Percentiles rank a stretch among this genome's conserved stretches.
phyloP scores from a whole-genome alignment of 2,888 invertebrate species.

The Volucella bombylans region DNA sequence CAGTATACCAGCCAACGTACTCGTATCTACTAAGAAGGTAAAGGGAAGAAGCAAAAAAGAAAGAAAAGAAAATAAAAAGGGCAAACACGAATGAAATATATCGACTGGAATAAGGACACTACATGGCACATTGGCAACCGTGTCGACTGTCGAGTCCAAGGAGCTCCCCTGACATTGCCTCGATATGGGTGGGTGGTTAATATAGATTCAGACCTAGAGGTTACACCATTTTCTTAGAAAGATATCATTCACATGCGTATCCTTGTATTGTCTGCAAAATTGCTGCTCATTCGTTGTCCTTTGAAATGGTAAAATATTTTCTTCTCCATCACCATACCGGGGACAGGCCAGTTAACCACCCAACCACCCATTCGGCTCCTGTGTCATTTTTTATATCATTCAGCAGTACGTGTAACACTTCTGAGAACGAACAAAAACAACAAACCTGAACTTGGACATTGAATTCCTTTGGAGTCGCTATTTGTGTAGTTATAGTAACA shows the following conservation, averaged over 20 bases:
- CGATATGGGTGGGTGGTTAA: slow-evolving; percentile 26
- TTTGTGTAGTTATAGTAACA: slow-evolving; percentile 28
- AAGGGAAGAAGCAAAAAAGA: slow-evolving; percentile 9
- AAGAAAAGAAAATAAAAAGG: slow-evolving; percentile 4
- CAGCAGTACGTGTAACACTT: slow-evolving; percentile 55
- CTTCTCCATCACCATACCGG: background rate
- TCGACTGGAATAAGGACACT: slow-evolving; percentile 72
- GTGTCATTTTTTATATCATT: slow-evolving; percentile 58
- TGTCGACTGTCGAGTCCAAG: slow-evolving; percentile 34
- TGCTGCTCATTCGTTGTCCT: slow-evolving; percentile 58
- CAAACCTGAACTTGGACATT: slow-evolving; percentile 52
- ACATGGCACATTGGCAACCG: slow-evolving; percentile 60
- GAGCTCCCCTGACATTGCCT: slow-evolving; percentile 1
- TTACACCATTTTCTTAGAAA: slow-evolving; percentile 53
- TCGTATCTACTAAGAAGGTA: background rate
- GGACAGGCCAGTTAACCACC: background rate
- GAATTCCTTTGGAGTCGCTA: slow-evolving; percentile 15
- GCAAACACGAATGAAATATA: slow-evolving; percentile 68
- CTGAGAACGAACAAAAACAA: slow-evolving; percentile 56
- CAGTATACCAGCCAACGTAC: background rate
- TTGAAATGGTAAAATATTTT: slow-evolving; percentile 49
- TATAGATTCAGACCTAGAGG: slow-evolving; percentile 55
- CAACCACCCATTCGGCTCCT: slow-evolving; percentile 16
- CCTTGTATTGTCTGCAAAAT: slow-evolving; percentile 70
- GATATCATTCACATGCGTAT: slow-evolving; percentile 69